Evolutionary conservation across 2,113 vertebrate species (phyloP), one percentile per base, ranked within the genome.

Genomic region (Burhinus oedicnemus): DNA sequence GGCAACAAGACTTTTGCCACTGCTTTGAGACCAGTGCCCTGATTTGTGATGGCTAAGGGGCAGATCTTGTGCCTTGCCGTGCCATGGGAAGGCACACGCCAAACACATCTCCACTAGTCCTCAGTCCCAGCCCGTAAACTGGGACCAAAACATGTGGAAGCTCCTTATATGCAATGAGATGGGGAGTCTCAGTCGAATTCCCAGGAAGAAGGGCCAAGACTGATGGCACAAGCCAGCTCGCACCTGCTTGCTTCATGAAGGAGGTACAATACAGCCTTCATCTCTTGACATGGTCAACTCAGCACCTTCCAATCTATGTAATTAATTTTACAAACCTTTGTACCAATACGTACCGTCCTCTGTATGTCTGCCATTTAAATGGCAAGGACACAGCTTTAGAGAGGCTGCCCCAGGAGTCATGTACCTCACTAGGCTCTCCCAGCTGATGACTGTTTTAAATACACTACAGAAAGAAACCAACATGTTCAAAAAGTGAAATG

Each of bases 141-240:
- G 72, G 3, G 3, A 55, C 38, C 30, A 86, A 54, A 86, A 69
- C 55, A 45, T 26, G 40, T 36, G 52, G n/a, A 69, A 5, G 5
- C 18, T 74, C 15, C 23, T 77, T 15, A 30, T 0, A 1, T 34
- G 20, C 42, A 84, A 4, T 0, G 6, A 66, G 12, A 0, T 38
- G 15, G 12, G 22, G 60, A 77, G 9, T 36, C 44, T 71, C 0
- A 0, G 42, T 36, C 5, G 6, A 26, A 34, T 27, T 81, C 38
- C 74, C 77, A 84, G 54, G 40, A 80, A 80, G 19, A 92, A 84
- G 15, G 26, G 55, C 20, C 61, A 87, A 69, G 40, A 18, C 2
- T 62, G 70, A 36, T 2, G 13, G 77, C 55, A 91, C 32, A 49
- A 26, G 26, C 9, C 27, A 15, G 12, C 55, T 77, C 2, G 0